These are phyloP conservation scores for Didymodactylos carnosus DNA, from an alignment of 2,888 invertebrate genomes.

Conservation along the genomic window DNA sequence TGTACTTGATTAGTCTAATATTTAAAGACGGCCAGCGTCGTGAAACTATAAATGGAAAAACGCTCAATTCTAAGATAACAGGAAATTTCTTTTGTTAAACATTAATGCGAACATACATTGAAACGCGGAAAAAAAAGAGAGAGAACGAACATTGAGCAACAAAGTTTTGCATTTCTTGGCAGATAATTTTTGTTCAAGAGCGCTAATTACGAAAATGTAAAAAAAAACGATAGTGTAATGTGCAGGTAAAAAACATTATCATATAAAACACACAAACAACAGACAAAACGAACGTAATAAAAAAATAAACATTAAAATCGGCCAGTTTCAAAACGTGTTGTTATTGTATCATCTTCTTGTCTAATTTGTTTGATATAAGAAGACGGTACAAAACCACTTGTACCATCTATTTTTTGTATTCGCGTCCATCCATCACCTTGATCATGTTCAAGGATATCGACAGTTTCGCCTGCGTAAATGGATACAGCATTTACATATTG, in stretches of 20 bases:
- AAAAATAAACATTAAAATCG: not conserved
- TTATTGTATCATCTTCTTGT: not conserved
- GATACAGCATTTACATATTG: not conserved
- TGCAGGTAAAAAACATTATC: not conserved
- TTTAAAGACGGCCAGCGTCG: no score
- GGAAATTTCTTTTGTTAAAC: no score
- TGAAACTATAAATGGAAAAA: no score
- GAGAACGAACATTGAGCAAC: no score
- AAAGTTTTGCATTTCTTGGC: no score
- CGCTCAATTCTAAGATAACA: no score
- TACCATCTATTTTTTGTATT: not conserved
- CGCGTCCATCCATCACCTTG: slow-evolving; percentile 15
- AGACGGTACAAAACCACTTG: slow-evolving; percentile 11
- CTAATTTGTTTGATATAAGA: slow-evolving; percentile 1
- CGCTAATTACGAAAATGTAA: no score
- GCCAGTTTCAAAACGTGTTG: not conserved
- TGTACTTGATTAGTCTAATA: no score
- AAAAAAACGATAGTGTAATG: no score
- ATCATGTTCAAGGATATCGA: slow-evolving; percentile 12
- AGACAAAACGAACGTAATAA: not conserved
- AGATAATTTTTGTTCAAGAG: no score
- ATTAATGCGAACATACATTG: no score
- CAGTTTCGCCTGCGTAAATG: slow-evolving; percentile 3
- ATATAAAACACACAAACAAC: not conserved
- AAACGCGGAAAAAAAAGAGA: no score